Conservation (phyloP, 2,888 invertebrate species). For the Platerodrilus igneus region DNA sequence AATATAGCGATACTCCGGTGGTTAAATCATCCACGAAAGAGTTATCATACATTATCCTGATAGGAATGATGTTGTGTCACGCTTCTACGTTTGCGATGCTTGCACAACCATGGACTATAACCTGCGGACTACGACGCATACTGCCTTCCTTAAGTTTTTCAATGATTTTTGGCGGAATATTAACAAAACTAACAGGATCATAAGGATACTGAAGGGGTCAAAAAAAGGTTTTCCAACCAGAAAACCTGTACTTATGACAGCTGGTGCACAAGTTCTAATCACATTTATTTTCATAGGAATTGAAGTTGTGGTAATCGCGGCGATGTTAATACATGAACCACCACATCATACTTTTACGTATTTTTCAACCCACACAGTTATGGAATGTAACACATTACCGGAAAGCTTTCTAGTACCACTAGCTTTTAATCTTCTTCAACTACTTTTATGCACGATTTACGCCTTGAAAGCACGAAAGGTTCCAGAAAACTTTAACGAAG, state of each 20-base stretch:
- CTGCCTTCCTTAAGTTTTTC: constrained; percentile 59
- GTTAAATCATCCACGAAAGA: constrained; percentile 66
- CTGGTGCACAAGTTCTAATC: constrained; percentile 57
- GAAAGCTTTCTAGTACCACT: constrained; percentile 60
- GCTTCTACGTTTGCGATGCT: constrained; percentile 62
- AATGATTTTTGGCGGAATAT: constrained; percentile 67
- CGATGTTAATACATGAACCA: constrained; percentile 58
- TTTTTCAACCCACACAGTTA: constrained; percentile 52
- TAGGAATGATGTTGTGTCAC: constrained; percentile 56
- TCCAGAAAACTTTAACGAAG: constrained; percentile 79
- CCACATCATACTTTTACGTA: constrained; percentile 55
- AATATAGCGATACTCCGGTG: constrained; percentile 69
- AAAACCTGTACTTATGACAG: constrained; percentile 62
- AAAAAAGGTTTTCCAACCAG: constrained; percentile 67
- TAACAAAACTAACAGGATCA: constrained; percentile 77
- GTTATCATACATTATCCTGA: constrained; percentile 66
- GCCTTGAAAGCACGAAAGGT: constrained; percentile 74
- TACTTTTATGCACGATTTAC: constrained; percentile 69
- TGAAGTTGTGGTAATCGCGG: constrained; percentile 61
- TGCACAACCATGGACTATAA: constrained; percentile 54
- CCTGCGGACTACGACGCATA: constrained; percentile 56
- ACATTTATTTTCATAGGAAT: constrained; percentile 60
- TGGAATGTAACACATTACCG: constrained; percentile 60
- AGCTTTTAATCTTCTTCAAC: constrained; percentile 66
- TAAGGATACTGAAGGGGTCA: constrained; percentile 66